phyloP scores from a whole-genome alignment of 1,140 invertebrate species.

The Potamilus streckersoni region DNA sequence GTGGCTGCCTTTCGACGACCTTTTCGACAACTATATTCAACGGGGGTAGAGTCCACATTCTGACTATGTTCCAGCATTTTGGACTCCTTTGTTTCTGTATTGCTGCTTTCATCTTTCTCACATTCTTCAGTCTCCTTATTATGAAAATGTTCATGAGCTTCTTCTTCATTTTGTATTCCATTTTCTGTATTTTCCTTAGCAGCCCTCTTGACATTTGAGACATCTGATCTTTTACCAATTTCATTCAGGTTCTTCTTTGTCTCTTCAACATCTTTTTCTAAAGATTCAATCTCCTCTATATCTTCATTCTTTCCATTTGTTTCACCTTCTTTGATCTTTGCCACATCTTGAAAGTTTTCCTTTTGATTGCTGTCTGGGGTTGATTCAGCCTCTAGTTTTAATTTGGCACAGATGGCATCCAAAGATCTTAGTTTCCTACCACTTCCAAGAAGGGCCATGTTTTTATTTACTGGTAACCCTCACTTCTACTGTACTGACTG shows the following conservation, averaged over 20 bases:
- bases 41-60: slow-evolving; percentile 7
- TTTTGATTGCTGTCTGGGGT: not conserved
- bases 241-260: no score
- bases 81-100: not conserved
- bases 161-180: not conserved
- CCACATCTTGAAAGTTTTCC: not conserved
- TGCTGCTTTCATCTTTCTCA: not conserved
- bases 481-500: no score
- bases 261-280: no score
- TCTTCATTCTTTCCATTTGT: not conserved
- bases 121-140: not conserved
- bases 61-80: not conserved
- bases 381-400: slow-evolving; percentile 36
- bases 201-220: slow-evolving; percentile 4
- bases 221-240: not conserved
- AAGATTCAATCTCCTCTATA: no score
- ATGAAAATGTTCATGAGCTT: not conserved
- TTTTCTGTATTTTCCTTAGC: not conserved
- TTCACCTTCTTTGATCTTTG: not conserved
- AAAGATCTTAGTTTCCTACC: slow-evolving; percentile 43
- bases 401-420: slow-evolving; percentile 62
- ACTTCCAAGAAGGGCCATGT: not conserved
- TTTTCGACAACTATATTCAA: slow-evolving; percentile 30
- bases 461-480: no score
- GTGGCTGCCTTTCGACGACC: slow-evolving; percentile 38